Conservation (phyloP, 1,140 invertebrate genomes). For the Drosophila erecta region DNA sequence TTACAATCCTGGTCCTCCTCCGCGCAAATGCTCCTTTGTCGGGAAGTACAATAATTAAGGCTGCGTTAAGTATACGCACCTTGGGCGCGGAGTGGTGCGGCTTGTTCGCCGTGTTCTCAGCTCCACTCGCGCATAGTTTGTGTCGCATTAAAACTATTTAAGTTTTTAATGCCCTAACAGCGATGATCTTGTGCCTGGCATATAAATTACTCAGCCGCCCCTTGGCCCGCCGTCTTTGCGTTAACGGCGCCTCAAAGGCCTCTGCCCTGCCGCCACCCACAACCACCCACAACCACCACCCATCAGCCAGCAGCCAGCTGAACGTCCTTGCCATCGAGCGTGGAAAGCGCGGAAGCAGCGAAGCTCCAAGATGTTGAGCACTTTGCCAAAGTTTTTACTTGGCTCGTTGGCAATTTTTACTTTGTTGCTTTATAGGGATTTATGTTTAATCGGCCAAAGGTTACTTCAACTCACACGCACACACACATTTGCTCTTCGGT, state of each 20-base stretch:
- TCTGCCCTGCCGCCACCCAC: conserved; percentile 10
- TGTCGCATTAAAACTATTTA: conserved; percentile 81
- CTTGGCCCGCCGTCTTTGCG: conserved; percentile 9
- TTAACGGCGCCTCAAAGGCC: conserved; percentile 69
- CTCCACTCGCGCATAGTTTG: conserved; percentile 62
- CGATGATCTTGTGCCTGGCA: conserved; percentile 78
- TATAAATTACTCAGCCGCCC: conserved; percentile 67
- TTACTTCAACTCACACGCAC: conserved; percentile 41
- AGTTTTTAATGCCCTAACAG: conserved; percentile 81
- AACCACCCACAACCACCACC: not conserved
- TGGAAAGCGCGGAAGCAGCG: conserved; percentile 20
- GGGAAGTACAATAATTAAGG: conserved; percentile 20
- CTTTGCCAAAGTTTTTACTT: conserved; percentile 81
- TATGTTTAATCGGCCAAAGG: conserved; percentile 82
- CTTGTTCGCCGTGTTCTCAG: conserved; percentile 19
- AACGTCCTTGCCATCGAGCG: conserved; percentile 57
- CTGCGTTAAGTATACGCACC: conserved; percentile 60
- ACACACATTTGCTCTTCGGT: not conserved
- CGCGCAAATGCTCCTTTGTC: not conserved
- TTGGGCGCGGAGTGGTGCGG: conserved; percentile 11
- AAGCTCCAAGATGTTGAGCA: conserved; percentile 63
- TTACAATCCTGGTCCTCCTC: conserved; percentile 6
- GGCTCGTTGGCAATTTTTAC: conserved; percentile 82
- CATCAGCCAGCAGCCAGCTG: conserved; percentile 3
- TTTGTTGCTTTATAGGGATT: conserved; percentile 81